Conservation (phyloP, 64 coral and sea anemone species). For the Dendrophyllia cribrosa region DNA sequence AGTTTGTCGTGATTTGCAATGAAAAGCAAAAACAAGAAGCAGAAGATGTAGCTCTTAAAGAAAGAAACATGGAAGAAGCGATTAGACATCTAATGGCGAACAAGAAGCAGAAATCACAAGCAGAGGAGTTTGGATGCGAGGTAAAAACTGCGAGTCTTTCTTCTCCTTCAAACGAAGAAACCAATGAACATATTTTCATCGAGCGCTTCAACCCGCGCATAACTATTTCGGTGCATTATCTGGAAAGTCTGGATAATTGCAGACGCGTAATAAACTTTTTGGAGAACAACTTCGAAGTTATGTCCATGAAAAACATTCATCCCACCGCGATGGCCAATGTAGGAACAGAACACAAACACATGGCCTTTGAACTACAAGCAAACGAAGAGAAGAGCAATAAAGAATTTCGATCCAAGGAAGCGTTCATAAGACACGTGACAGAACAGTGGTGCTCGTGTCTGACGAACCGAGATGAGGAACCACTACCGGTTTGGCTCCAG, state of each 20-base stretch:
- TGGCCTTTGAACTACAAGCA: slow-evolving; percentile 29
- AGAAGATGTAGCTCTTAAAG: slow-evolving; percentile 41
- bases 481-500: slow-evolving; percentile 37
- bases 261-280: background rate
- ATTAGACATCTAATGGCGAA: slow-evolving; percentile 53
- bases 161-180: background rate
- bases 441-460: slow-evolving; percentile 14
- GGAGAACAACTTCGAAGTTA: slow-evolving; percentile 20
- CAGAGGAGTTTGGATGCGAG: slow-evolving; percentile 27
- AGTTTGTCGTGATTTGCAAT: slow-evolving; percentile 85
- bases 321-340: background rate
- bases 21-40: slow-evolving; percentile 60
- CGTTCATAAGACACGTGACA: slow-evolving; percentile 42
- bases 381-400: background rate
- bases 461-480: slow-evolving; percentile 11
- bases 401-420: slow-evolving; percentile 39
- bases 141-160: background rate
- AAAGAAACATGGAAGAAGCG: slow-evolving; percentile 80
- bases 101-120: background rate
- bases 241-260: background rate
- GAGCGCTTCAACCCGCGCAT: background rate
- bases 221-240: background rate
- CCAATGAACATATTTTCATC: background rate
- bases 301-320: background rate
- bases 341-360: background rate